Evolutionary conservation across 2,797 vertebrate species (phyloP), one percentile per base, ranked within the genome.

Genomic region (Botia kubotai): DNA sequence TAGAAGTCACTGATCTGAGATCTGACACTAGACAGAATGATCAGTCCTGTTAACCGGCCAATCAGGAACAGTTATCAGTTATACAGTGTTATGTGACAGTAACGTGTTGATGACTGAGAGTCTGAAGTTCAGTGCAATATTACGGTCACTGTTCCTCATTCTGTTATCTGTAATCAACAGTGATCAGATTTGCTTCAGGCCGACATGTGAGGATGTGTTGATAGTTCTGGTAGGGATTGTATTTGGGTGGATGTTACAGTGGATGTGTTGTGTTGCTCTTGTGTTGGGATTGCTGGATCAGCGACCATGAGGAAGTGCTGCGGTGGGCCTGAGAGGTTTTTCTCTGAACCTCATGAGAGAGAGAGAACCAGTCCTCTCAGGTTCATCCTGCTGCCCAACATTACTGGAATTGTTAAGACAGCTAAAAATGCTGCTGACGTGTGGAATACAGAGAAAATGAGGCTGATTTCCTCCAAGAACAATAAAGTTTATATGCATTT

Each of bases 261-360:
- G 62, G 60, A 19, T 46, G 72, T 68, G 70, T 12, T 62, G 21
- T 72, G 19, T 19, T 36, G 23, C 46, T 58, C 21, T 48, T n/a
- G 17, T 16, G 48, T 14, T 50, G 48, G 14, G 16, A 63, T n/a
- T 1, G 43, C 63, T 39, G n/a, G 14, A 4, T 72, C 68, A 84
- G 67, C 52, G 29, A 17, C 12, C 4, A 6, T 75, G 75, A 93
- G 93, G 91, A 93, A 92, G 92, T 89, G 87, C 88, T 17, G 72
- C 90, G 89, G 89, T 91, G 70, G 50, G 79, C 87, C 21, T 58
- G 4, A 1, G 12, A 87, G 84, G 81, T 84, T 85, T 86, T 89
- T 90, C 87, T 39, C 8, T 17, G 19, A 12, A 17, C 14, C 3
- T 33, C 33, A 19, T 21, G 11, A 6, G 36, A 13, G 57, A 52